Conservation (phyloP, 2,888 invertebrate species). For the Dolichopus griseipennis region DNA sequence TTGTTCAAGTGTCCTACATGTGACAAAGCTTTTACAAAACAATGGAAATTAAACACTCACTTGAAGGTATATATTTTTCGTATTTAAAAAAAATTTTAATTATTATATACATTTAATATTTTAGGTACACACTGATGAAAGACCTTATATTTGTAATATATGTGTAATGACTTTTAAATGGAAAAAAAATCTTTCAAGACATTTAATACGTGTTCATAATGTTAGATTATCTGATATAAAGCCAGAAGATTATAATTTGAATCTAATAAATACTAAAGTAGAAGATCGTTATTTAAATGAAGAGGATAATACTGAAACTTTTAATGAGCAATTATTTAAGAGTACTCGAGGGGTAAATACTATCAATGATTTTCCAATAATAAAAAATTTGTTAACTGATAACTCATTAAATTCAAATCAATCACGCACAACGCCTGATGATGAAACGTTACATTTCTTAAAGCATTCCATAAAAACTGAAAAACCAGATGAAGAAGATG, state of each 20-base stretch:
- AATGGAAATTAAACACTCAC: slow-evolving; percentile 12
- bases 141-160: slow-evolving; percentile 2
- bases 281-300: not conserved
- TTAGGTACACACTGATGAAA: not conserved
- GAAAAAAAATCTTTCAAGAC: slow-evolving; percentile 9
- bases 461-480: not conserved
- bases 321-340: not conserved
- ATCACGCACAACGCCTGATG: not conserved
- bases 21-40: slow-evolving; percentile 8
- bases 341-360: not conserved
- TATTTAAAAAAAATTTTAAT: not conserved
- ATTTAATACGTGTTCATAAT: slow-evolving; percentile 7
- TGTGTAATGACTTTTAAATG: slow-evolving; percentile 11
- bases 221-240: slow-evolving; percentile 1
- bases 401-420: not conserved
- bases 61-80: not conserved
- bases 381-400: not conserved
- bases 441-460: not conserved
- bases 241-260: not conserved
- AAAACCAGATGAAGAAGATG: not conserved
- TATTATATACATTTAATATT: not conserved
- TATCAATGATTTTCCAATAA: not conserved
- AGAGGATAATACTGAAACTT: not conserved
- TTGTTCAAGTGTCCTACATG: slow-evolving; percentile 1
- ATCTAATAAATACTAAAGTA: not conserved